These are phyloP conservation scores for Tinea pellionella DNA, from an alignment of 2,888 invertebrate species.

Conservation along the genomic window DNA sequence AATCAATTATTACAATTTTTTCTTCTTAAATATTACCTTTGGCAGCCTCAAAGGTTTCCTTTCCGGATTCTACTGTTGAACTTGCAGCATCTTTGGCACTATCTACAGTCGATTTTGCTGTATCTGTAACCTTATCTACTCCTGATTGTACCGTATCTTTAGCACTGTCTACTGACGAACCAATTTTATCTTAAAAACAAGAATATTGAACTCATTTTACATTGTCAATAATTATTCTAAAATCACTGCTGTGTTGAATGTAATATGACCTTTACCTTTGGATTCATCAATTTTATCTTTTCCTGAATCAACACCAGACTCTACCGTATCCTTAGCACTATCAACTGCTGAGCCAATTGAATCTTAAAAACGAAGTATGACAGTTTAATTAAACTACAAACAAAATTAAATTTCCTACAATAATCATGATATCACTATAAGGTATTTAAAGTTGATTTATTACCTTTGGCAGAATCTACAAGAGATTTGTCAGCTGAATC, in stretches of 20 bases:
- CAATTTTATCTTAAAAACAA: background rate
- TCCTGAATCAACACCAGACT: constrained; percentile 26
- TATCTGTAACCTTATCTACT: background rate
- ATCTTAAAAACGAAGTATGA: background rate
- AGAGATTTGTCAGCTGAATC: background rate
- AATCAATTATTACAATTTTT: background rate
- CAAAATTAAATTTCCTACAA: no score
- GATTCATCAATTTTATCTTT: constrained; percentile 15
- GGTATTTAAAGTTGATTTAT: background rate
- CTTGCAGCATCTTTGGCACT: constrained; percentile 2
- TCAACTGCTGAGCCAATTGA: constrained; percentile 33
- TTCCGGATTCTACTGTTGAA: constrained; percentile 1
- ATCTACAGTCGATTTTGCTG: background rate
- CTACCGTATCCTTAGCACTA: constrained; percentile 32
- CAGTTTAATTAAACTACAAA: no score
- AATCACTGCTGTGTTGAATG: background rate
- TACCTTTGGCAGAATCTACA: background rate
- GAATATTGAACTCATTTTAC: background rate
- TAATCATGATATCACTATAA: no score
- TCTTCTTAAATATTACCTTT: background rate
- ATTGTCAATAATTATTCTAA: background rate
- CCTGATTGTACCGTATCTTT: constrained; percentile 3
- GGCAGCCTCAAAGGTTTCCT: background rate
- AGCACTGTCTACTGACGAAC: background rate
- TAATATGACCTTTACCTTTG: background rate